These are phyloP conservation scores for Drosophila albomicans DNA, from an alignment of 1,140 invertebrate genomes.

Conservation along the genomic window DNA sequence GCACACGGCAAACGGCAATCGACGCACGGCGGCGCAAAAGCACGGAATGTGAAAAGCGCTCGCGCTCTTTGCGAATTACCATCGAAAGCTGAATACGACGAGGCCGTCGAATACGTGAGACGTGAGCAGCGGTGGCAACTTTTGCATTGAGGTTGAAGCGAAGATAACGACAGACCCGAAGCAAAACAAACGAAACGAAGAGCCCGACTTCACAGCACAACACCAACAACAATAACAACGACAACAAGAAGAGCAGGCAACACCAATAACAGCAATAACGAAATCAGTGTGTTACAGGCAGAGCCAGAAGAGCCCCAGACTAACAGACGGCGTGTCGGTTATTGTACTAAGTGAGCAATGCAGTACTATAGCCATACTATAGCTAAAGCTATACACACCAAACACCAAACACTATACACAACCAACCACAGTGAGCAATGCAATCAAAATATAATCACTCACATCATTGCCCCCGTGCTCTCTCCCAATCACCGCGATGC, in stretches of 20 bases:
- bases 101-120: slow-evolving; percentile 51
- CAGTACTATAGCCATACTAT: slow-evolving; percentile 42
- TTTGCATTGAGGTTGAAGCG: slow-evolving; percentile 64
- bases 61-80: slow-evolving; percentile 80
- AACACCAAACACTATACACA: slow-evolving; percentile 21
- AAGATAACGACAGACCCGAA: slow-evolving; percentile 82
- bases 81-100: slow-evolving; percentile 74
- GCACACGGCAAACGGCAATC: neutral
- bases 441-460: slow-evolving; percentile 84
- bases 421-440: slow-evolving; percentile 83
- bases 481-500: slow-evolving; percentile 81
- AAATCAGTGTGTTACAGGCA: slow-evolving; percentile 79
- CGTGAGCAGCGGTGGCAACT: slow-evolving; percentile 50
- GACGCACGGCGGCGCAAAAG: slow-evolving; percentile 29
- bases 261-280: slow-evolving; percentile 25
- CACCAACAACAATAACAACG: neutral
- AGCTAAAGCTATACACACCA: too few relatives aligned
- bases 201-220: slow-evolving; percentile 52
- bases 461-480: slow-evolving; percentile 83
- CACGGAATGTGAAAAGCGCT: slow-evolving; percentile 74
- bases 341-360: slow-evolving; percentile 83
- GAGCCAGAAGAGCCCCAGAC: slow-evolving; percentile 45
- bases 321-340: slow-evolving; percentile 80
- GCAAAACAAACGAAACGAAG: slow-evolving; percentile 82
- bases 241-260: neutral